Percentiles rank a stretch among this genome's conserved stretches.
Evolutionary conservation across 2,888 invertebrate species (phyloP).

Genomic region (Crioceris asparagi): DNA sequence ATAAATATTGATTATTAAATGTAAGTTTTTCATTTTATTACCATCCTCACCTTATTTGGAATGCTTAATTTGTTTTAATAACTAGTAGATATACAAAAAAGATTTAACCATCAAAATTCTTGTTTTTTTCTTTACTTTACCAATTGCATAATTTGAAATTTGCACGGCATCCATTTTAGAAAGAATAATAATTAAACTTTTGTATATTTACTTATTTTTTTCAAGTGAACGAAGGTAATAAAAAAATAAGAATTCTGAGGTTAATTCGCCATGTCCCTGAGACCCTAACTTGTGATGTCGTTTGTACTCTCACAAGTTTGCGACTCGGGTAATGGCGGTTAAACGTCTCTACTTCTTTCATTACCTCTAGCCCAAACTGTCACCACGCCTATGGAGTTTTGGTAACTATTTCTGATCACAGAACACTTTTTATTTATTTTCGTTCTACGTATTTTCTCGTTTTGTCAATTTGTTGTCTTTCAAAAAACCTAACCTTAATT

Average conservation of each 20-base stretch:
- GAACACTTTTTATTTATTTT: too few relatives aligned
- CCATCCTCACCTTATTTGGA: too few relatives aligned
- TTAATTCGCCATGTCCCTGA: conserved; percentile 60
- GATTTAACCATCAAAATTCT: conserved; percentile 17
- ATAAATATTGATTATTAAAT: too few relatives aligned
- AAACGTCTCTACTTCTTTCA: conserved; percentile 21
- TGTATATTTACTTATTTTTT: conserved; percentile 15
- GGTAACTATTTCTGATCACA: too few relatives aligned
- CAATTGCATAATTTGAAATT: conserved; percentile 7
- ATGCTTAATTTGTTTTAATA: background rate
- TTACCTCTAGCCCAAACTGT: too few relatives aligned
- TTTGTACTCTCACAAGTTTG: conserved; percentile 58
- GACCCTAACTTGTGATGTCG: conserved; percentile 67
- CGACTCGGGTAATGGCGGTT: conserved; percentile 58
- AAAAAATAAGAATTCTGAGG: conserved; percentile 18
- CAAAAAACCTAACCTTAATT: too few relatives aligned
- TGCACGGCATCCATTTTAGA: background rate
- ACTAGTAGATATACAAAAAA: conserved; percentile 16
- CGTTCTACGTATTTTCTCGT: too few relatives aligned
- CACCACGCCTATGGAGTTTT: too few relatives aligned
- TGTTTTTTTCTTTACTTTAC: conserved; percentile 16
- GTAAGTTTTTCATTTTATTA: too few relatives aligned
- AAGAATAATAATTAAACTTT: conserved; percentile 8
- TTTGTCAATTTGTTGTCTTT: background rate
- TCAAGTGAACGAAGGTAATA: conserved; percentile 7